phyloP scores from a whole-genome alignment of 1,140 invertebrate genomes.

The Stenopsyche tienmushanensis region DNA sequence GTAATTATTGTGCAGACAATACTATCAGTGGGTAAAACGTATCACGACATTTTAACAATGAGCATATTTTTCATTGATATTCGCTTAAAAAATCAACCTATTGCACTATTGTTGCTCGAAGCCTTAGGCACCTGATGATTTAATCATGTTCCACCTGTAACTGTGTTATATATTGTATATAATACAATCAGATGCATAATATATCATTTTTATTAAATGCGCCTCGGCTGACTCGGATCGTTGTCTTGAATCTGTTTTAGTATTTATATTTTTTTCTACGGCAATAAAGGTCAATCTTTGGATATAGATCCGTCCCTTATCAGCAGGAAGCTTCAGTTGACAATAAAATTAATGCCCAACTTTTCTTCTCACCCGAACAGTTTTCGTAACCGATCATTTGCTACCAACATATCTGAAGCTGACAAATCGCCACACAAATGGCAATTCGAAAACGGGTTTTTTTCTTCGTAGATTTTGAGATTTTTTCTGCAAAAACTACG shows the following conservation, averaged over 20 bases:
- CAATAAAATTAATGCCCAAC: background rate
- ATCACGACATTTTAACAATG: constrained; percentile 31
- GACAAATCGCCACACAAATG: too few species aligned
- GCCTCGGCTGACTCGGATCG: background rate
- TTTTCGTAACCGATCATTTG: constrained; percentile 19
- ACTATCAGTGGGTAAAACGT: constrained; percentile 30
- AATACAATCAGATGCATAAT: constrained; percentile 4
- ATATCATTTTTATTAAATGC: background rate
- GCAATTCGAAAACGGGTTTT: too few species aligned
- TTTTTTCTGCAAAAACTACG: too few species aligned
- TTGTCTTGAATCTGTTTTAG: background rate
- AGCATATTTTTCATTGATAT: constrained; percentile 28
- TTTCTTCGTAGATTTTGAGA: too few species aligned
- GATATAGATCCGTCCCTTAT: background rate
- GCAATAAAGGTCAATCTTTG: background rate
- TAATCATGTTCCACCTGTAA: constrained; percentile 26
- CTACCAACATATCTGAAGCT: constrained; percentile 21
- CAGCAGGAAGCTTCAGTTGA: background rate
- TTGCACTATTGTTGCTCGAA: constrained; percentile 24
- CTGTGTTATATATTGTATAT: constrained; percentile 7
- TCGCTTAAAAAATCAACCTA: constrained; percentile 8
- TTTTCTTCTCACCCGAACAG: constrained; percentile 8
- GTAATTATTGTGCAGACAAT: constrained; percentile 21
- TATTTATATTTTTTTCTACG: background rate
- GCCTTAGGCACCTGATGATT: constrained; percentile 12